phyloP scores from a whole-genome alignment of 2,888 invertebrate genomes.

The Polydrusus pterygomalis region DNA sequence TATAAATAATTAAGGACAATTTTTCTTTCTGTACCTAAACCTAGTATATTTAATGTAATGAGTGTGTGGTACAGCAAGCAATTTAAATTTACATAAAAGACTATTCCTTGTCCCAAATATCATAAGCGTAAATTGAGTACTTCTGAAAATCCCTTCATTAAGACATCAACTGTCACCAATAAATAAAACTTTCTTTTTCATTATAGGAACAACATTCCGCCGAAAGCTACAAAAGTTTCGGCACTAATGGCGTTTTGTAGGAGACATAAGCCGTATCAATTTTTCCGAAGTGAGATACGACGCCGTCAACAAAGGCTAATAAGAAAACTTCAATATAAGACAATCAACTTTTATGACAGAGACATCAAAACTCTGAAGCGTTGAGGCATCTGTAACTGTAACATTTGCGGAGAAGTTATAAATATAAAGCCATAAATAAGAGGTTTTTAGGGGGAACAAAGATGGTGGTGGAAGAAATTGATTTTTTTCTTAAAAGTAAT shows the following conservation, averaged over 20 bases:
- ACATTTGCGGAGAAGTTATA: slow-evolving; percentile 49
- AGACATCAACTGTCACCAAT: slow-evolving; percentile 42
- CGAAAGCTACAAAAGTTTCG: slow-evolving; percentile 44
- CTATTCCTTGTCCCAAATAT: background rate
- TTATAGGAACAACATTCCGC: slow-evolving; percentile 38
- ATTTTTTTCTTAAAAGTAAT: background rate
- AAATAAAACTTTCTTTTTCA: slow-evolving; percentile 48
- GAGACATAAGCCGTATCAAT: slow-evolving; percentile 55
- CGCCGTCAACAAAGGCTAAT: slow-evolving; percentile 65
- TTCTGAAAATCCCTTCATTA: slow-evolving; percentile 31
- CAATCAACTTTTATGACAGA: slow-evolving; percentile 70
- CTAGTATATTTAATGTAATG: too few relatives aligned
- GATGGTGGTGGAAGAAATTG: background rate
- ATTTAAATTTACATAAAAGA: background rate
- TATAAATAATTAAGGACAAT: too few relatives aligned
- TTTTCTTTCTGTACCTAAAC: too few relatives aligned
- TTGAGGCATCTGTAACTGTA: slow-evolving; percentile 53
- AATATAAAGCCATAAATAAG: slow-evolving; percentile 46
- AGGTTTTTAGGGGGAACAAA: slow-evolving; percentile 42
- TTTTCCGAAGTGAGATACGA: slow-evolving; percentile 57
- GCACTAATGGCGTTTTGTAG: slow-evolving; percentile 51
- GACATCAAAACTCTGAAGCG: slow-evolving; percentile 69
- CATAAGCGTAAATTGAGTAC: background rate
- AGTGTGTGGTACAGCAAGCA: too few relatives aligned
- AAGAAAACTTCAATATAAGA: slow-evolving; percentile 70